Conservation (phyloP, 1,140 invertebrate species). For the Globodera rostochiensis region DNA sequence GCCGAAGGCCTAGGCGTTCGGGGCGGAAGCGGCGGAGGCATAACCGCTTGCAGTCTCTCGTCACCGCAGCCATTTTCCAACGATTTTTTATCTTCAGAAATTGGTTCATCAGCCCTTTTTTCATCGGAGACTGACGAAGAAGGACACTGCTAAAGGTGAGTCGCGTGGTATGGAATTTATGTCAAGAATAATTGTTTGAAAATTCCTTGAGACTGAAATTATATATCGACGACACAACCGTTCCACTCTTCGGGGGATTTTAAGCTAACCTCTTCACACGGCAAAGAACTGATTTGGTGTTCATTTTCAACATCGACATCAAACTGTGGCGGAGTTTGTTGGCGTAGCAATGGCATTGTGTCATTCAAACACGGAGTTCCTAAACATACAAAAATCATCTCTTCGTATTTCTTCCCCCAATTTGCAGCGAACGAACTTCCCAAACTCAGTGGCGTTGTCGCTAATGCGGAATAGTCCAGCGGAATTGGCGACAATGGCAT, state of each 20-base stretch:
- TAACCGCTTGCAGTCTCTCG: neutral
- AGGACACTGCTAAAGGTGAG: neutral
- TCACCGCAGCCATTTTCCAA: neutral
- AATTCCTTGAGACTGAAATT: too few relatives aligned
- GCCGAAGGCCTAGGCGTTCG: neutral
- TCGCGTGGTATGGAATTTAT: too few relatives aligned
- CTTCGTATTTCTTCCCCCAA: neutral
- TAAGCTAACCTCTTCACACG: too few relatives aligned
- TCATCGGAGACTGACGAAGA: neutral
- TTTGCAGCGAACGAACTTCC: too few relatives aligned
- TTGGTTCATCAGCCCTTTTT: too few relatives aligned
- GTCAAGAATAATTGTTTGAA: too few relatives aligned
- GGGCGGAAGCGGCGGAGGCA: neutral
- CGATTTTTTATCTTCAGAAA: too few relatives aligned
- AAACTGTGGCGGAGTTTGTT: neutral
- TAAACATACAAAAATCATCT: neutral
- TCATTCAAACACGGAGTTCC: neutral
- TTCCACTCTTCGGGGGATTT: too few relatives aligned
- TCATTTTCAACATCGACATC: neutral
- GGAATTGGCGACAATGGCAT: neutral
- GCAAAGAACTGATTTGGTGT: neutral
- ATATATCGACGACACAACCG: too few relatives aligned
- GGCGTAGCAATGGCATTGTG: neutral
- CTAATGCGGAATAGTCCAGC: too few relatives aligned
- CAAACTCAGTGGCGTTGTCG: too few relatives aligned